A percentile compares a stretch with the other conserved stretches of the same genome.
These are phyloP conservation scores for Coilia nasus DNA, from an alignment of 2,797 vertebrate genomes.

Conservation along the genomic window DNA sequence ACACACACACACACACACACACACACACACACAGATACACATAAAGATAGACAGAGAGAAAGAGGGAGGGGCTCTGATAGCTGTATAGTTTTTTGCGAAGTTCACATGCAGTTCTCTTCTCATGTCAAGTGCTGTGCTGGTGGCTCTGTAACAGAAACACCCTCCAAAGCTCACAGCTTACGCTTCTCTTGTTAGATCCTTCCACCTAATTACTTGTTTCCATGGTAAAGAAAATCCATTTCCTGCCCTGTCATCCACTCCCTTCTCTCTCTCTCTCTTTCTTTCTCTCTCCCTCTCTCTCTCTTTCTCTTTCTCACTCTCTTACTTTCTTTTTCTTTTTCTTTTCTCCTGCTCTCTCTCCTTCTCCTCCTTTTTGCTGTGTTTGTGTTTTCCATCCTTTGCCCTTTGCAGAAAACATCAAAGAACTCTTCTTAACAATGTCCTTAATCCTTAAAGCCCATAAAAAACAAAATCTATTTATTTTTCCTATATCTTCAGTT, in stretches of 20 bases:
- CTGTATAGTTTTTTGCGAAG: background rate
- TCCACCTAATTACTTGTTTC: constrained; percentile 49
- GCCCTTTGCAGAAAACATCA: background rate
- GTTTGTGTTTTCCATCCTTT: background rate
- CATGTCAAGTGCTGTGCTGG: background rate
- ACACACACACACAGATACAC: background rate
- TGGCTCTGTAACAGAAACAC: background rate
- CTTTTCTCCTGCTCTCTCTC: too few relatives aligned
- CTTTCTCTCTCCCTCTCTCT: constrained; percentile 28
- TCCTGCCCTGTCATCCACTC: constrained; percentile 43
- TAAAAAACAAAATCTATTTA: background rate
- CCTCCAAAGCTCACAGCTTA: constrained; percentile 3
- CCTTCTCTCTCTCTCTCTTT: constrained; percentile 32
- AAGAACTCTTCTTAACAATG: constrained; percentile 20
- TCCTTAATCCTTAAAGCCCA: background rate
- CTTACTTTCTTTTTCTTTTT: background rate
- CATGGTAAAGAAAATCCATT: constrained; percentile 42
- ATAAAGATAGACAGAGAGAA: background rate
- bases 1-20: background rate
- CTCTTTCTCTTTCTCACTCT: background rate
- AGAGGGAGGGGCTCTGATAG: background rate
- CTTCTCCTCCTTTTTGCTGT: background rate
- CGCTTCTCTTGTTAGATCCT: constrained; percentile 17
- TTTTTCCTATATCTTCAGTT: background rate
- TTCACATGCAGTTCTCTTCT: background rate